Evolutionary conservation across 1,140 invertebrate genomes (phyloP), one percentile per base, ranked within the genome.

Genomic region (Diabrotica virgifera): DNA sequence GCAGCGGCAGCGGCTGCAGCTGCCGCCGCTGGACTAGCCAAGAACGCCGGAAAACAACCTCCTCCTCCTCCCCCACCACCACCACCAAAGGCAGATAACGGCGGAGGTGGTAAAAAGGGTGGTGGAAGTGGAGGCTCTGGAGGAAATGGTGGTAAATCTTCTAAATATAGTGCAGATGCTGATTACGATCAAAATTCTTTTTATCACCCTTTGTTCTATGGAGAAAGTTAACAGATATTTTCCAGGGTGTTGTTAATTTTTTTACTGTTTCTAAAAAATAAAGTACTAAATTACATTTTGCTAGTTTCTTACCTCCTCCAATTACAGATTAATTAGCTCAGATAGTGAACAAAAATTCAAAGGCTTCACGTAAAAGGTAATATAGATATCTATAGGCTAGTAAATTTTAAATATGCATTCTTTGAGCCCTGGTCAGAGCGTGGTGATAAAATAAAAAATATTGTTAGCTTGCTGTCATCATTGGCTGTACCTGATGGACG

Each of bases 1-100:
- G 84, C 84, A 0, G 82, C 82, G 0, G 81, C 80, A 0, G 83
- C 83, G 0, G 83, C 82, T 0, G 83, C 80, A 0, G 81, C 82
- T 35, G 83, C 83, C 5, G 82, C 83, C 0, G 75, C 78, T 6
- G 77, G 67, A 38, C 53, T 74, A 4, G 66, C 71, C 6, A 74
- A 74, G 55, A 68, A 62, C 35, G 67, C 72, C 5, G 63, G 69
- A 13, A 62, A 65, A n/a, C 60, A 66, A 52, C 64, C 69, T 8
- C 68, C 62, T 6, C 64, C 71, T 13, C 66, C 71, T 52, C 69
- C 64, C 54, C 69, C 67, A 36, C 13, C 56, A 12, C 14, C 36
- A 6, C 63, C 69, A 4, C 60, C 59, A 52, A 58, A 40, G 12
- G 59, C 61, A 53, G 63, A 59, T 36, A 64, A 66, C 14, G 51